A percentile compares a stretch with the other conserved stretches of the same genome.
phyloP scores from a whole-genome alignment of 2,888 invertebrate species.

The Cyaniris semiargus region DNA sequence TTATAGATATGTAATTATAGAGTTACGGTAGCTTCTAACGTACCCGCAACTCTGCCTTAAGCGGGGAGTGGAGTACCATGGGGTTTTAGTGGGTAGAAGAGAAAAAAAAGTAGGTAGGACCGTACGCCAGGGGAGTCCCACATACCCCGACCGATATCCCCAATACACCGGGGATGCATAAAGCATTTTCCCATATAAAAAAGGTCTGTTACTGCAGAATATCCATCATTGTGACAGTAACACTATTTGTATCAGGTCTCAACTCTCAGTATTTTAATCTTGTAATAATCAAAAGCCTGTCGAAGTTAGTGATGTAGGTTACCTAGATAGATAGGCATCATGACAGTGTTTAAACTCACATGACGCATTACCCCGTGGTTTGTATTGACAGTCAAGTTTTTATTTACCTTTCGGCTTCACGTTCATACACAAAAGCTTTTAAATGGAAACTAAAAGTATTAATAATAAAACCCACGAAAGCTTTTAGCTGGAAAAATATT shows the following conservation, averaged over 20 bases:
- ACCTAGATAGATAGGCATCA: neutral
- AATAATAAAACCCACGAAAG: neutral
- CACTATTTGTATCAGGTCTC: neutral
- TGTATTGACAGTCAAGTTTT: neutral
- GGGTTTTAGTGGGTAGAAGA: too few relatives aligned
- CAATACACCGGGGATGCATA: too few relatives aligned
- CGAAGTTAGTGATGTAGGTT: conserved; percentile 18
- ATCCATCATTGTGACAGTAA: too few relatives aligned
- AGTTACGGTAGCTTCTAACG: too few relatives aligned
- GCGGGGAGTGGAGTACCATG: too few relatives aligned
- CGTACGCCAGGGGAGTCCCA: too few relatives aligned
- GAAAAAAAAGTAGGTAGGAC: too few relatives aligned
- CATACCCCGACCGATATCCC: too few relatives aligned
- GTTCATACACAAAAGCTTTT: neutral
- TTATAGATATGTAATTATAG: too few relatives aligned
- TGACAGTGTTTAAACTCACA: conserved; percentile 22
- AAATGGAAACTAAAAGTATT: neutral
- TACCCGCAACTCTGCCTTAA: too few relatives aligned
- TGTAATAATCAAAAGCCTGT: neutral
- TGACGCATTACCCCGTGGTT: neutral
- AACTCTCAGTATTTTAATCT: neutral
- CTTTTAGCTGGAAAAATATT: neutral
- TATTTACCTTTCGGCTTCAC: neutral
- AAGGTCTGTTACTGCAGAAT: too few relatives aligned
- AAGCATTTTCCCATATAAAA: too few relatives aligned